These are phyloP conservation scores for Heterodera filipjevi DNA, from an alignment of 2,888 invertebrate genomes.

Conservation along the genomic window DNA sequence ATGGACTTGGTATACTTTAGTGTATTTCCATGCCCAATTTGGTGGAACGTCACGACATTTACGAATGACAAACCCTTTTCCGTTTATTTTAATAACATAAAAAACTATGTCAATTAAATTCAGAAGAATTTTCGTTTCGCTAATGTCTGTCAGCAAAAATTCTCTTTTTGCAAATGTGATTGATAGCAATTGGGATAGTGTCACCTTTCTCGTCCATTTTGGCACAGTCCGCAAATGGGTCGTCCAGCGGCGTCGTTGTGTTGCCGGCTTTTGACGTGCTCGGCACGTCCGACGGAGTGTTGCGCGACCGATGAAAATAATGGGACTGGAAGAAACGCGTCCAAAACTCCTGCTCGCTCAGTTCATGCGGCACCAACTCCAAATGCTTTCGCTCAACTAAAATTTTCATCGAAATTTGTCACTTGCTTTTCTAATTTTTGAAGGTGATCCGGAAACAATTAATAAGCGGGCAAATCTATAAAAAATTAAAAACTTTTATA, in stretches of 20 bases:
- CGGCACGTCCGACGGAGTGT: slow-evolving; percentile 65
- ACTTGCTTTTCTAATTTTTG: neutral
- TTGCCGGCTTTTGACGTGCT: slow-evolving; percentile 15
- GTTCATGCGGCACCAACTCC: slow-evolving; percentile 91
- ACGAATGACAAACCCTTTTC: no score
- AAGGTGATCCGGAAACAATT: no score
- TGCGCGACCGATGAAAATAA: slow-evolving; percentile 82
- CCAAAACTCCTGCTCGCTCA: slow-evolving; percentile 97
- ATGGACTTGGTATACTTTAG: neutral
- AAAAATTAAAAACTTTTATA: no score
- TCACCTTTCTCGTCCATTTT: slow-evolving; percentile 86
- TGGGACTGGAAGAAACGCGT: slow-evolving; percentile 99
- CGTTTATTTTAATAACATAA: no score
- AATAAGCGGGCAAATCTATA: no score
- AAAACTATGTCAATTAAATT: no score
- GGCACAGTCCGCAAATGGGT: slow-evolving; percentile 95
- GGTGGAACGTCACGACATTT: no score
- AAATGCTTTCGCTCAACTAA: slow-evolving; percentile 88
- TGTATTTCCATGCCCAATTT: no score
- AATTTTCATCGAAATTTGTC: slow-evolving; percentile 38
- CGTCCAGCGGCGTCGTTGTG: slow-evolving; percentile 72
- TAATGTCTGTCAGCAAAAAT: no score
- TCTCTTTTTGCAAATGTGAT: no score
- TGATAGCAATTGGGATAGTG: no score
- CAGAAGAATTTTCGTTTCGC: no score